phyloP scores from a whole-genome alignment of 2,113 vertebrate genomes.

The Felis chaus region DNA sequence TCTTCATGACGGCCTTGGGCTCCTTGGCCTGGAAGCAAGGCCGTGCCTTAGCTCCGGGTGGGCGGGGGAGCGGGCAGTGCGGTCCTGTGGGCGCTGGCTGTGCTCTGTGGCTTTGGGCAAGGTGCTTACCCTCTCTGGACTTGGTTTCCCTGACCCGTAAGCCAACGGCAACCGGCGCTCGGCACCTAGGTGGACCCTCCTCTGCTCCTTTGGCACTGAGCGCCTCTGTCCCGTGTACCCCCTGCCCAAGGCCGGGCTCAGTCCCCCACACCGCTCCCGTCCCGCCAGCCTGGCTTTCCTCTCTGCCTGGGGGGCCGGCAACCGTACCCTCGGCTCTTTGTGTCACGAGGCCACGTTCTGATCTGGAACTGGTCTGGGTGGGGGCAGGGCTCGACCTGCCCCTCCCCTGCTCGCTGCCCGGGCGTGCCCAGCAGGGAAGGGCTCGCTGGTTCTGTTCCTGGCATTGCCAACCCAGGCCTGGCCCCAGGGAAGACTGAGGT shows the following conservation, averaged over 20 bases:
- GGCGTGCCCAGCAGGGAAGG: no score
- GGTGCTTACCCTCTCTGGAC: background rate
- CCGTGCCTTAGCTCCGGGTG: background rate
- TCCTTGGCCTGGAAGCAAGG: constrained; percentile 91
- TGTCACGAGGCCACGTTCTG: background rate
- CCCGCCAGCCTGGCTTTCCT: background rate
- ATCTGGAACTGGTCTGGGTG: background rate
- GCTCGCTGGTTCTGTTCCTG: background rate
- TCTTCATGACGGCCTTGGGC: constrained; percentile 96
- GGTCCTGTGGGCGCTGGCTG: fast-evolving
- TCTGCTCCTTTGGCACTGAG: fast-evolving
- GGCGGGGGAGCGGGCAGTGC: background rate
- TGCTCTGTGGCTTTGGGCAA: background rate
- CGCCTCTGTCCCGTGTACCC: background rate
- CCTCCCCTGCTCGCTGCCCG: fast-evolving
- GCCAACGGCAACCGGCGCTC: no score
- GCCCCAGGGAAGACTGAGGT: background rate
- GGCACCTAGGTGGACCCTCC: background rate
- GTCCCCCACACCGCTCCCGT: fast-evolving
- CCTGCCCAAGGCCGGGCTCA: fast-evolving
- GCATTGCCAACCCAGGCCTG: background rate
- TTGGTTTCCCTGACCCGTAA: background rate
- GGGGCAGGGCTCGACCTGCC: background rate
- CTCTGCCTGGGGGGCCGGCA: background rate
- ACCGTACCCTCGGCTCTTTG: background rate